Base-by-base conservation (phyloP, 2,113 vertebrate genomes). In the Paedocypris sp. region DNA sequence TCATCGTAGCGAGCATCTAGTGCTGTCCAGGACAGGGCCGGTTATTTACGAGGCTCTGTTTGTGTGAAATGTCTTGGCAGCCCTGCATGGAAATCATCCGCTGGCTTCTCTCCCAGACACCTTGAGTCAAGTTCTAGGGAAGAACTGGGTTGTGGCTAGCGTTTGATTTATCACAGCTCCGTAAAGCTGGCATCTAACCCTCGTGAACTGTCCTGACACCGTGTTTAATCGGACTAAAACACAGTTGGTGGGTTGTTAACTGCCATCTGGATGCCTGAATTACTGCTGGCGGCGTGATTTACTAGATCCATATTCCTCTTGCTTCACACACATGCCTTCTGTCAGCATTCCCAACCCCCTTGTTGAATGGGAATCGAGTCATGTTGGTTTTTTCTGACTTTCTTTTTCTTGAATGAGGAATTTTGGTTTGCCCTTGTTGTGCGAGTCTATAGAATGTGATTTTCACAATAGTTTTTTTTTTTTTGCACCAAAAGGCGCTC, bases 121-220 rank as follows among this genome's bases (percentile, higher is more conserved):
- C 42, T 53, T 66, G 58, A 63, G 46, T 58, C 42, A 35, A 66
- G 62, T 73, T 70, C 68, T 62, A 32, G 39, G 60, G 49, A 67
- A 73, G 52, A 62, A 67, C 45, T 59, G 64, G 51, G 59, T 51
- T 56, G 15, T 41, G 46, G 54, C 32, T 8, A 23, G 19, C 23
- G 11, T 51, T 51, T 51, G 36, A 50, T 16, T 12, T 32, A 42
- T 43, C 52, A 20, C 60, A 38, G 60, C 15, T 39, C 23, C 25
- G 33, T 28, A 28, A 26, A 11, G 15, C 32, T 49, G 29, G n/a
- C 11, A 19, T 16, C 22, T 15, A 23, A 22, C 23, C 52, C 3
- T 6, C 46, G 13, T 41, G 23, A 41, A 56, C 36, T 10, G 15
- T 18, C 28, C 23, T 16, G 16, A 19, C 16, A 41, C 52, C 29